Conservation (phyloP, 2,888 invertebrate species). For the Magallana nippona region DNA sequence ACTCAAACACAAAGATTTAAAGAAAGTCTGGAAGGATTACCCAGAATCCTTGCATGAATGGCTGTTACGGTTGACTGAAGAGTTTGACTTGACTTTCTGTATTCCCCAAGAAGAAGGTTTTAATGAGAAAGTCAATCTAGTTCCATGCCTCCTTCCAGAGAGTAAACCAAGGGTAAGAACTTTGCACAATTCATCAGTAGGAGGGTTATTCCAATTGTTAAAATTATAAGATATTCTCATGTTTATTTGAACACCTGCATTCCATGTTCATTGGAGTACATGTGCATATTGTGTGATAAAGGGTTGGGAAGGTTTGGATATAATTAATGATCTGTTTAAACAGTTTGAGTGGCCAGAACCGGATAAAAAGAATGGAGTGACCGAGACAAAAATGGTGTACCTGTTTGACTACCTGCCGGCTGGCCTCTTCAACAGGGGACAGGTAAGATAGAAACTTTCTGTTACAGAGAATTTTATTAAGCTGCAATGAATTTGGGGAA, state of each 20-base stretch:
- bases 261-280: too few relatives aligned
- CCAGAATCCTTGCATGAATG: slow-evolving; percentile 72
- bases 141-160: slow-evolving; percentile 79
- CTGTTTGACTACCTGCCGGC: slow-evolving; percentile 78
- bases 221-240: too few relatives aligned
- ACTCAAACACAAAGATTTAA: slow-evolving; percentile 72
- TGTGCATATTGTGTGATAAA: too few relatives aligned
- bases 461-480: too few relatives aligned
- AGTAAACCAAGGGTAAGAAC: slow-evolving; percentile 71
- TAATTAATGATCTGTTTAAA: slow-evolving; percentile 5
- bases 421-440: slow-evolving; percentile 78
- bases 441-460: slow-evolving; percentile 62
- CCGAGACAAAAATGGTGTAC: slow-evolving; percentile 76
- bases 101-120: slow-evolving; percentile 49
- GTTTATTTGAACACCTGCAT: too few relatives aligned
- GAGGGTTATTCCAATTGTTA: too few relatives aligned
- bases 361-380: slow-evolving; percentile 60
- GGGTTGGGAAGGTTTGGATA: background rate
- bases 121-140: slow-evolving; percentile 69
- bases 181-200: background rate
- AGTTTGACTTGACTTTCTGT: slow-evolving; percentile 79
- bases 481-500: too few relatives aligned
- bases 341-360: slow-evolving; percentile 74
- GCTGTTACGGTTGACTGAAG: slow-evolving; percentile 79
- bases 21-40: slow-evolving; percentile 75